Percentiles rank a stretch among this genome's conserved stretches.
Conservation (phyloP, 2,113 vertebrate species). For the Cichladusa arquata region DNA sequence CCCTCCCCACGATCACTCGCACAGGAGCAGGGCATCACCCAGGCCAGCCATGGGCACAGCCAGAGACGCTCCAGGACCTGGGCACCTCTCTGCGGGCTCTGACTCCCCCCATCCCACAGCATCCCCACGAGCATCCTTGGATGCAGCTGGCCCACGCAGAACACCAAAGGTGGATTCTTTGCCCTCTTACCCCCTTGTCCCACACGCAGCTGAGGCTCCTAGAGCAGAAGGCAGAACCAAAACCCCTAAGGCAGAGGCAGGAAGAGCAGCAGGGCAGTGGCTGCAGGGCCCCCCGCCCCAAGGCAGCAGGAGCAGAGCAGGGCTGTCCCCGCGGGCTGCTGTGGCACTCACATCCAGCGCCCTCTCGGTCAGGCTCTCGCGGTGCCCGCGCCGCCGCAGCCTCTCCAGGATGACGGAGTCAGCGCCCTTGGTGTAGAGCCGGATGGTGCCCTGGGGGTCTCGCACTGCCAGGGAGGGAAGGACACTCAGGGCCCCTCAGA, state of each 20-base stretch:
- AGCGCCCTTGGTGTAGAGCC: constrained; percentile 92
- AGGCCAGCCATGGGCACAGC: not conserved
- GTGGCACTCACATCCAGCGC: constrained; percentile 80
- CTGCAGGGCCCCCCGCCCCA: not conserved
- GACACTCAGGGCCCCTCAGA: not conserved
- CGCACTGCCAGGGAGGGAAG: constrained; percentile 73
- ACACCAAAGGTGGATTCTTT: not conserved
- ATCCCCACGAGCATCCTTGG: not conserved
- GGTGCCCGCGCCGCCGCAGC: constrained; percentile 56
- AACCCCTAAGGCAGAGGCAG: not conserved
- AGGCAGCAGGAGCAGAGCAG: not conserved
- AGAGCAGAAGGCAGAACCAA: not conserved
- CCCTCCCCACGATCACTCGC: not conserved
- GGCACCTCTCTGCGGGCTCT: not conserved
- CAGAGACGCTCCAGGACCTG: not conserved
- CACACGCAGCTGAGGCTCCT: not conserved
- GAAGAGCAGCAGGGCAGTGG: not conserved
- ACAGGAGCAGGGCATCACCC: not conserved
- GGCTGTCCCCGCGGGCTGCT: not conserved
- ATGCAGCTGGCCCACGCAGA: not conserved
- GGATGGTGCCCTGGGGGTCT: constrained; percentile 84
- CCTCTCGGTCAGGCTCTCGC: constrained; percentile 70
- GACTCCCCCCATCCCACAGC: not conserved
- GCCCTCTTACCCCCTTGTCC: not conserved
- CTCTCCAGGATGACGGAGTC: constrained; percentile 87